phyloP scores from a whole-genome alignment of 2,113 vertebrate genomes.

The Nibea albiflora region DNA sequence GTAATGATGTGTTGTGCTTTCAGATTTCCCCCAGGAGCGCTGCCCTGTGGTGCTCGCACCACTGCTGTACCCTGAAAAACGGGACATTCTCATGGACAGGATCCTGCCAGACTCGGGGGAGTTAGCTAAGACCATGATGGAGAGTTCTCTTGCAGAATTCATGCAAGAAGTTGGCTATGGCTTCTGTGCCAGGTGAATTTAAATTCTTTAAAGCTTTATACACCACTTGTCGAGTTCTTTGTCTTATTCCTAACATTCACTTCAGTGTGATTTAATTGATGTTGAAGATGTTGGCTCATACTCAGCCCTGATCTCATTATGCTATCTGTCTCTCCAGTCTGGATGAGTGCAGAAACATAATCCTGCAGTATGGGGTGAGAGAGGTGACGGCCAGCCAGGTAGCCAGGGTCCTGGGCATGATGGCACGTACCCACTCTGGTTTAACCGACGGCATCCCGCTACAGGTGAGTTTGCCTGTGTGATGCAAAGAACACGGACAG shows the following conservation, averaged over 20 bases:
- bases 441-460: constrained; percentile 95
- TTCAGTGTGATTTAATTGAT: not conserved
- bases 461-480: constrained; percentile 84
- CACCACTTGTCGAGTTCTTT: not conserved
- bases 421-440: constrained; percentile 98
- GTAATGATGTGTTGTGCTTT: constrained; percentile 21
- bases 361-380: constrained; percentile 96
- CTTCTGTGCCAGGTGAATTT: constrained; percentile 95
- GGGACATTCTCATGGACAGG: constrained; percentile 99
- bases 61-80: constrained; percentile 99
- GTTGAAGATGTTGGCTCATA: not conserved
- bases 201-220: not conserved
- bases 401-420: constrained; percentile 98
- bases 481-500: not conserved
- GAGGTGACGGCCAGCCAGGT: constrained; percentile 98
- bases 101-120: constrained; percentile 99
- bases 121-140: constrained; percentile 99
- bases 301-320: not conserved
- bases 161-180: constrained; percentile 99
- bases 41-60: constrained; percentile 99
- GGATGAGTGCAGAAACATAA: constrained; percentile 98
- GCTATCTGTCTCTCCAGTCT: constrained; percentile 80
- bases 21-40: constrained; percentile 99
- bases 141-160: constrained; percentile 98
- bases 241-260: not conserved